Base-by-base conservation (phyloP, 1,140 invertebrate genomes). In the Pteromalus puparum region DNA sequence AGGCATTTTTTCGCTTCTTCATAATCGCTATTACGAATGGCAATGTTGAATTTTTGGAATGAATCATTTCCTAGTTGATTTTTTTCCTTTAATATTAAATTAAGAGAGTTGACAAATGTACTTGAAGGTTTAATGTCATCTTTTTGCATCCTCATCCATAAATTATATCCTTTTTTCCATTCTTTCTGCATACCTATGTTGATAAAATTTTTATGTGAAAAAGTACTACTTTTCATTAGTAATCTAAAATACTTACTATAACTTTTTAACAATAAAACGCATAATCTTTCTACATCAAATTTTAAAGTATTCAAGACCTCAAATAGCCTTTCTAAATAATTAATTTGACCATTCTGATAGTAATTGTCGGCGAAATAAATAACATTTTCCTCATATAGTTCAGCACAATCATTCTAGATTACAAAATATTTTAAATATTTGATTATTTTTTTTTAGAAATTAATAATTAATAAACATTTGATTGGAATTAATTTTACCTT, bases 111-210 rank as follows among this genome's bases (percentile, higher is more conserved):
- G 24, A 68, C 12, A 68, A 80, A 80, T 0, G 5, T 70, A n/a
- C 6, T n/a, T 61, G 68, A 82, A 34, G 26, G 38, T 7, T 28
- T 34, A 21, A 73, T 38, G 3, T 73, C 18, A 21, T 42, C 15
- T 24, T 48, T 65, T 74, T 82, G n/a, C 68, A 82, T 73, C 48
- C 53, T 82, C 28, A 30, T 73, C 81, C 72, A 82, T 30, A 82
- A 73, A n/a, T 82, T 34, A 34, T 73, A 61, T 13, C 81, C 13
- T 30, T 73, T 82, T 65, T 82, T 24, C 81, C 68, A 73, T 61
- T 82, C 28, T 10, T 82, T 74, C 15, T 82, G n/a, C 13, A 18
- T 15, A 38, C 46, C 68, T 73, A 38, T 4, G 24, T 53, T 18
- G 48, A 53, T 38, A 15, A 15, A 78, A 70, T 30, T 28, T 70